phyloP scores from a whole-genome alignment of 2,113 vertebrate genomes.

The Zosterops borbonicus region DNA sequence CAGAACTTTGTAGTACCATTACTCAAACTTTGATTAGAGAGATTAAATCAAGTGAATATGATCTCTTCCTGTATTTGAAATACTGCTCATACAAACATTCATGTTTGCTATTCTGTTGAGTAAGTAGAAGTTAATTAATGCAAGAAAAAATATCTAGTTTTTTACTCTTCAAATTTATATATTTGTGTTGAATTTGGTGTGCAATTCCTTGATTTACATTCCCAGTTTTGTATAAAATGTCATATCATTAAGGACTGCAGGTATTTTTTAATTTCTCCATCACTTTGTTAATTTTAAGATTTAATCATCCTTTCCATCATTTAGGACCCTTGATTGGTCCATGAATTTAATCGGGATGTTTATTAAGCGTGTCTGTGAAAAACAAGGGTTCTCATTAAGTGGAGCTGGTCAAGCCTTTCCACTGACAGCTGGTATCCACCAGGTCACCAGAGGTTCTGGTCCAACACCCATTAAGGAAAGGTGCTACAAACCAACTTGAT shows the following conservation, averaged over 20 bases:
- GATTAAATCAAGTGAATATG: not conserved
- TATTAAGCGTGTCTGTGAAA: slow-evolving; percentile 28
- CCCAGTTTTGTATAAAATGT: not conserved
- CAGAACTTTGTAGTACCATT: not conserved
- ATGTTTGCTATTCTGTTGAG: not conserved
- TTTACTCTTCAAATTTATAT: not conserved
- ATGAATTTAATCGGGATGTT: slow-evolving; percentile 9
- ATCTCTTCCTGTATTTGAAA: not conserved
- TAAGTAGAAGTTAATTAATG: not conserved
- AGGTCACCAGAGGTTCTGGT: not conserved
- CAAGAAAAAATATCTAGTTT: not conserved
- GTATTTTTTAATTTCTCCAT: not conserved
- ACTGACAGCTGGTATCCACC: not conserved
- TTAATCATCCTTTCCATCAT: slow-evolving; percentile 43
- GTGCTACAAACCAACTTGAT: not conserved
- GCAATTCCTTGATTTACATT: not conserved
- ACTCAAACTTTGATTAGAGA: not conserved
- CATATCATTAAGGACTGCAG: not conserved
- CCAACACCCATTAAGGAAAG: not conserved
- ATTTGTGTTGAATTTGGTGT: not conserved
- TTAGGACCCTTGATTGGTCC: not conserved
- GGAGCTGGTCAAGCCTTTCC: slow-evolving; percentile 4
- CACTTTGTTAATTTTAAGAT: not conserved
- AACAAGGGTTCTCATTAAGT: slow-evolving; percentile 20
- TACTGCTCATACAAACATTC: not conserved